Conservation (phyloP, 1,140 invertebrate genomes). For the Dryas iulia region DNA sequence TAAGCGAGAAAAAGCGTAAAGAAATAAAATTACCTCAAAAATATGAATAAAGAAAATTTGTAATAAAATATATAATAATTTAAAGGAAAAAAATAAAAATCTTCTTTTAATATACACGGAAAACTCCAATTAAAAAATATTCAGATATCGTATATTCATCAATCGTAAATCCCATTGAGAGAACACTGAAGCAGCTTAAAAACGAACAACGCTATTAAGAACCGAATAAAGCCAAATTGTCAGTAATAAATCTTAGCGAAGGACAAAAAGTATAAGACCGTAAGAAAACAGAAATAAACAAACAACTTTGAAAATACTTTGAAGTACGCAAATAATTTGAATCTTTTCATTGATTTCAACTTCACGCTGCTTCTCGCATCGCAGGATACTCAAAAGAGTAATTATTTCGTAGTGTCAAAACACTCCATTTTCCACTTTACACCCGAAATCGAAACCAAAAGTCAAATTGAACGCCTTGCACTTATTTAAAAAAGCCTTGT, state of each 20-base stretch:
- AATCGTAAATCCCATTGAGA: conserved; percentile 1
- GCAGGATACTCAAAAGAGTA: no score
- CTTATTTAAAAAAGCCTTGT: no score
- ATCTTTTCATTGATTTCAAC: no score
- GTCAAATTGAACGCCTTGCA: no score
- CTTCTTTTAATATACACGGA: neutral
- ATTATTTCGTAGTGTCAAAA: no score
- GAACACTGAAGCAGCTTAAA: neutral
- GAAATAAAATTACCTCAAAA: no score
- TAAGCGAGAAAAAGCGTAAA: no score
- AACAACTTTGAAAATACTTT: neutral
- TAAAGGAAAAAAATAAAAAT: neutral
- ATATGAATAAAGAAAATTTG: no score
- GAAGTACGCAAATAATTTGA: neutral
- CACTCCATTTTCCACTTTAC: no score
- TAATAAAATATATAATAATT: neutral
- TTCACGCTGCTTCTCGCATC: no score
- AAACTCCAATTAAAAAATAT: neutral
- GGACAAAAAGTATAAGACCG: neutral
- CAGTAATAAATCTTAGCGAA: conserved; percentile 1
- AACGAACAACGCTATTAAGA: neutral
- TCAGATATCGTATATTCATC: neutral
- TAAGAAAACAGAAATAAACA: neutral
- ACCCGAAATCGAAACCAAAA: no score
- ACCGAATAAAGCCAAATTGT: conserved; percentile 1